phyloP scores from a whole-genome alignment of 2,888 invertebrate genomes.

The Agelastica alni region DNA sequence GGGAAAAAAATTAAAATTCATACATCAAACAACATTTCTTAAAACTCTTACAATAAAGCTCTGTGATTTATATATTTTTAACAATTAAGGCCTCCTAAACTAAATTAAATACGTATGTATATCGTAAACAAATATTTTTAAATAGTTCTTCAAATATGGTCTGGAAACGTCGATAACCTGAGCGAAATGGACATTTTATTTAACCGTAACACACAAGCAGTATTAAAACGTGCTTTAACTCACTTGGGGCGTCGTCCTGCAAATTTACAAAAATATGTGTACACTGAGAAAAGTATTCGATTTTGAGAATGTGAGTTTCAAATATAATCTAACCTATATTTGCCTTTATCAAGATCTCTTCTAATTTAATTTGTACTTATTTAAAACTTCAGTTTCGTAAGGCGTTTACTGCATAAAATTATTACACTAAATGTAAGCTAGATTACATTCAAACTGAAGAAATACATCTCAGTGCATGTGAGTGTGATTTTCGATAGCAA shows the following conservation, averaged over 20 bases:
- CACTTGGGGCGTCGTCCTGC: slow-evolving; percentile 71
- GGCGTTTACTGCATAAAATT: not conserved
- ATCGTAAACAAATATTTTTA: slow-evolving; percentile 12
- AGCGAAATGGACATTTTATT: slow-evolving; percentile 32
- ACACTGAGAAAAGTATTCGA: slow-evolving; percentile 13
- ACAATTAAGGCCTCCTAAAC: slow-evolving; percentile 46
- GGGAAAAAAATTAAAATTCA: slow-evolving; percentile 29
- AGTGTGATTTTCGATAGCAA: slow-evolving; percentile 16
- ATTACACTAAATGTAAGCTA: slow-evolving; percentile 1
- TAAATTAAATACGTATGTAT: slow-evolving; percentile 33
- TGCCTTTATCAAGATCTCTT: not conserved
- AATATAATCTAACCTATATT: slow-evolving; percentile 2
- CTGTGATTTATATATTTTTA: slow-evolving; percentile 31
- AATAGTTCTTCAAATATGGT: slow-evolving; percentile 21
- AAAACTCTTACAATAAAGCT: slow-evolving; percentile 37
- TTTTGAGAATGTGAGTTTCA: not conserved
- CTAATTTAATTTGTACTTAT: slow-evolving; percentile 4
- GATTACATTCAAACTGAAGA: slow-evolving; percentile 10
- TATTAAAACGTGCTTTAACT: slow-evolving; percentile 69
- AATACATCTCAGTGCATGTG: slow-evolving; percentile 4
- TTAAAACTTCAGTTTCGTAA: not conserved
- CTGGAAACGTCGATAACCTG: slow-evolving; percentile 27
- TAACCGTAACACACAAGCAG: slow-evolving; percentile 57
- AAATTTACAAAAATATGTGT: slow-evolving; percentile 54
- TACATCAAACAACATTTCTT: slow-evolving; percentile 32